Evolutionary conservation across 1,140 invertebrate genomes (phyloP), one percentile per base, ranked within the genome.

Genomic region (Meloidogyne floridensis): DNA sequence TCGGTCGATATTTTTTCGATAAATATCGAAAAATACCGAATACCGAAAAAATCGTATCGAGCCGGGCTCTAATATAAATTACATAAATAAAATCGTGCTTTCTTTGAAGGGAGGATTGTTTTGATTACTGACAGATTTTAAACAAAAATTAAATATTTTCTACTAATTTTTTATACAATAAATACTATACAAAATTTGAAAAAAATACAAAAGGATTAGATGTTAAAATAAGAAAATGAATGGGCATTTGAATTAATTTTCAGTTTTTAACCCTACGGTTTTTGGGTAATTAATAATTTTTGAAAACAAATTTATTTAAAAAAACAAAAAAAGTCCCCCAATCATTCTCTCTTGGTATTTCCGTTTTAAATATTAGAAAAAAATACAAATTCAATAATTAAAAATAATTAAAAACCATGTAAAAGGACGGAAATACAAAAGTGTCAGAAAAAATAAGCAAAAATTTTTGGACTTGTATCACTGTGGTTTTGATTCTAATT

Each of bases 401-500:
- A n/a, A 18, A 74, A 74, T 74, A 74, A 47, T 32, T 47, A 51
- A 51, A 74, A 74, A 74, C 18, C 18, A 47, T 47, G 6, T 6
- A 74, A 65, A 65, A 65, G 59, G 59, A 65, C 59, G n/a, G 59
- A 65, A 65, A 65, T 65, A 65, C 15, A 65, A 65, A 65, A 65
- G n/a, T 5, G 2, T 6, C 15, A n/a, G 32, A 32, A 32, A 65
- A 65, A 65, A n/a, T 15, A n/a, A 54, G n/a, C 15, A 65, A 65
- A 65, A 65, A 11, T 54, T 18, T 8, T 32, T 74, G 15, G 13
- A 6, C 5, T 54, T 74, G n/a, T 74, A 47, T 72, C 51, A 77
- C 54, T 79, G 77, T 3, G 65, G 15, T 42, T 79, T 79, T 51
- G 77, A 79, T 20, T 79, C 77, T 32, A 79, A 71, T 71, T 79